Base-by-base conservation (phyloP, 2,797 vertebrate genomes). In the Eutrigla gurnardus region DNA sequence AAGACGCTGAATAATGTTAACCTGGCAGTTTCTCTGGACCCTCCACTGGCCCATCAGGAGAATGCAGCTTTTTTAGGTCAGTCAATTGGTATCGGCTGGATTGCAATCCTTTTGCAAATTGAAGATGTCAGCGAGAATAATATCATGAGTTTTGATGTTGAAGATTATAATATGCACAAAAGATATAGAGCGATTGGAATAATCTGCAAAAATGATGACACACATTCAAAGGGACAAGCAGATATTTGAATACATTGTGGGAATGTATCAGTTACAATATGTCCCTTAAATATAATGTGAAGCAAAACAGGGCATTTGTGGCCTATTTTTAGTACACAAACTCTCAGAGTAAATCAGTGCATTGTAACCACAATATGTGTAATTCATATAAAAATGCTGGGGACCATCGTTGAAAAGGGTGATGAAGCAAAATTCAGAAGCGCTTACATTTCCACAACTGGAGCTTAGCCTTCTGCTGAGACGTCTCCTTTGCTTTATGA, bases 391-490 rank as follows among this genome's bases (percentile, higher is more conserved):
- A 64, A 62, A 77, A 75, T 60, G 57, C 59, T 40, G 35, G 3
- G 18, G 49, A 43, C 49, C 79, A 67, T 72, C 8, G 65, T 83
- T 82, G 72, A 79, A 25, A 66, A 79, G 40, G 62, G 78, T 42
- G 75, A 76, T 82, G 76, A 80, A 84, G 84, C 79, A 77, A 86
- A 85, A 90, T 53, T 73, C 61, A 76, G 73, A 86, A 91, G 73
- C 75, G 65, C 90, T 91, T 88, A 86, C 81, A 76, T 78, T 69
- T 68, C 50, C 53, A 33, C 49, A 77, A 66, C 64, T 55, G 59
- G 52, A 74, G 85, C 73, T 89, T 87, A 92, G 86, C 86, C 75
- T 64, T 91, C 70, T 78, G 77, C 83, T 81, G 65, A 80, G 72
- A 85, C 18, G 55, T 82, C 66, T 65, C 55, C 61, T 84, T 77